Evolutionary conservation across 2,888 invertebrate genomes (phyloP).

Genomic region (Aplocera efformata): DNA sequence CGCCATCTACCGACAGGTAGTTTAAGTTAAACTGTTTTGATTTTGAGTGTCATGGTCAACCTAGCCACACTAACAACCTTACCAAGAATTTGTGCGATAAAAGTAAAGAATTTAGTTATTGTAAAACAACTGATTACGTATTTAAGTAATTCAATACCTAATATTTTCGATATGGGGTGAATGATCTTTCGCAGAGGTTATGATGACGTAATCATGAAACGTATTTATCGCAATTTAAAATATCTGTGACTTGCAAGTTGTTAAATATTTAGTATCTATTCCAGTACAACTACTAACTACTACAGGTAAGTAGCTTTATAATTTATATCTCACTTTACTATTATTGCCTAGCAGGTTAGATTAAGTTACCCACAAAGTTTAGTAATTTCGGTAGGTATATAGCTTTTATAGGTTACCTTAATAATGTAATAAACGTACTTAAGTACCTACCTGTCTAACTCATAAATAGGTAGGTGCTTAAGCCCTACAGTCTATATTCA

Average conservation of each 20-base stretch:
- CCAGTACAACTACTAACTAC: too few species aligned
- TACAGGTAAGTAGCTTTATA: too few species aligned
- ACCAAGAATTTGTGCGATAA: too few species aligned
- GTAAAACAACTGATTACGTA: background rate
- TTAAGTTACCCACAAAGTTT: background rate
- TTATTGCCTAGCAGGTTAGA: too few species aligned
- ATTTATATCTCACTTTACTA: too few species aligned
- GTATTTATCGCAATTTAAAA: conserved; percentile 1
- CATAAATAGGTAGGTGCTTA: too few species aligned
- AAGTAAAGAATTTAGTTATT: too few species aligned
- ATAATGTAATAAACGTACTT: too few species aligned
- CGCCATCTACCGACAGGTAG: conserved; percentile 23
- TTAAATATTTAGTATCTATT: too few species aligned
- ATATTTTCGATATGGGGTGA: conserved; percentile 37
- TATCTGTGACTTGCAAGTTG: too few species aligned
- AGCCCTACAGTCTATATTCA: too few species aligned
- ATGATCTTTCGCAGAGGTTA: conserved; percentile 38
- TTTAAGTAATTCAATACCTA: conserved; percentile 7
- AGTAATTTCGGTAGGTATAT: background rate
- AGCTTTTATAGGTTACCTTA: background rate
- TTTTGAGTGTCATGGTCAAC: background rate
- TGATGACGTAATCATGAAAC: conserved; percentile 30
- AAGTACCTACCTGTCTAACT: too few species aligned
- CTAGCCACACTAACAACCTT: background rate
- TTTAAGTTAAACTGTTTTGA: background rate